Conservation (phyloP, 2,797 vertebrate species). For the Champsocephalus esox region DNA sequence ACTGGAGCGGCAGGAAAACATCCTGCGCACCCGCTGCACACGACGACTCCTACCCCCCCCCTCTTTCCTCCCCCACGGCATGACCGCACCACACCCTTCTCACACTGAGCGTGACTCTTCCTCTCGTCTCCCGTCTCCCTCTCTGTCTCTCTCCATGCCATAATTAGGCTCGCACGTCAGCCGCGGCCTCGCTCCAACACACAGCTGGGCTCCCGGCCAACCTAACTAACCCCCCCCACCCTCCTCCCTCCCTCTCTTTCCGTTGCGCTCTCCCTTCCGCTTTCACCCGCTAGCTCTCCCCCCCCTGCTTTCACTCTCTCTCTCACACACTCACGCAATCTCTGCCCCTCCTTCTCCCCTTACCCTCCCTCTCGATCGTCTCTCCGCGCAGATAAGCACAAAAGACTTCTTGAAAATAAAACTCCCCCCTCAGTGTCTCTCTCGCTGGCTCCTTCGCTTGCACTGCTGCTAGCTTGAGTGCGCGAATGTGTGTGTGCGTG, state of each 20-base stretch:
- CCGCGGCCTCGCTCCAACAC: slow-evolving; percentile 81
- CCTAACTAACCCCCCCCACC: slow-evolving; percentile 61
- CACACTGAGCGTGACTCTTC: slow-evolving; percentile 76
- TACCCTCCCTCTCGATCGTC: slow-evolving; percentile 62
- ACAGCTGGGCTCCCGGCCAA: slow-evolving; percentile 82
- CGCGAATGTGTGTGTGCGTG: slow-evolving; percentile 31
- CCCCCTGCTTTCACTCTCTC: slow-evolving; percentile 18
- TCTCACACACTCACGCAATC: slow-evolving; percentile 57
- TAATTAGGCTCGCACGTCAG: slow-evolving; percentile 85
- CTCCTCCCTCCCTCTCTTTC: slow-evolving; percentile 59
- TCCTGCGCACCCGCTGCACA: slow-evolving; percentile 59
- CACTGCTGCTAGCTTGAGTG: slow-evolving; percentile 54
- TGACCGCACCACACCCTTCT: slow-evolving; percentile 80
- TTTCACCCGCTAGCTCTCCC: slow-evolving; percentile 49
- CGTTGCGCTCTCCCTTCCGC: slow-evolving; percentile 77
- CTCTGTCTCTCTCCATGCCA: slow-evolving; percentile 76
- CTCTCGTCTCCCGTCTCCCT: slow-evolving; percentile 27
- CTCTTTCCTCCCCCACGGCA: slow-evolving; percentile 64
- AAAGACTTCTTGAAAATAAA: slow-evolving; percentile 82
- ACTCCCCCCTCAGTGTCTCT: slow-evolving; percentile 64
- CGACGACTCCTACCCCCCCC: slow-evolving; percentile 11
- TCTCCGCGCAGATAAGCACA: slow-evolving; percentile 77
- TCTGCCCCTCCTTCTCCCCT: slow-evolving; percentile 52
- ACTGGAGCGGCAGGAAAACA: slow-evolving; percentile 62
- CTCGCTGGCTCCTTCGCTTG: slow-evolving; percentile 40